Conservation (phyloP, 2,888 invertebrate species). For the Leptopilina myrica region DNA sequence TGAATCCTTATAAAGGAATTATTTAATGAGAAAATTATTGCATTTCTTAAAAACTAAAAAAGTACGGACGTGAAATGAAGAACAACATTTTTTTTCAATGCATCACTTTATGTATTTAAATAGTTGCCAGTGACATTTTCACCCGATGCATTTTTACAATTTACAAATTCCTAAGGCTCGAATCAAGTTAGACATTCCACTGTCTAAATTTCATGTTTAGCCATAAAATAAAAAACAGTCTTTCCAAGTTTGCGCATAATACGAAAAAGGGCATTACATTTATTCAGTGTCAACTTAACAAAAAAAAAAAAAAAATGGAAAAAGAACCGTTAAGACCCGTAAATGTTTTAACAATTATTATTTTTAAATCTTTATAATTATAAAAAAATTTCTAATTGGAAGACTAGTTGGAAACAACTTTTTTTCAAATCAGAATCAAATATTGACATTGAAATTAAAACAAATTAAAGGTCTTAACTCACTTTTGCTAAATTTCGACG, state of each 20-base stretch:
- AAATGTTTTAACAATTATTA: not conserved
- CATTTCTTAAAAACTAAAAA: not conserved
- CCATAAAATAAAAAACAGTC: slow-evolving; percentile 37
- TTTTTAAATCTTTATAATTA: not conserved
- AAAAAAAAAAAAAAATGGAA: slow-evolving; percentile 2
- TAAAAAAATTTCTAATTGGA: slow-evolving; percentile 1
- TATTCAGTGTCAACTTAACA: slow-evolving; percentile 2
- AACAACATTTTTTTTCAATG: slow-evolving; percentile 9
- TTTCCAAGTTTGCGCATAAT: slow-evolving; percentile 12
- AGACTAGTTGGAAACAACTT: slow-evolving; percentile 4
- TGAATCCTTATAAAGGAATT: too few relatives aligned
- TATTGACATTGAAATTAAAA: not conserved
- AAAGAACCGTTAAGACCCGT: slow-evolving; percentile 9
- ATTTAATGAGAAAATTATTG: too few relatives aligned
- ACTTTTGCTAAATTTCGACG: slow-evolving; percentile 6
- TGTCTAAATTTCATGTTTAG: slow-evolving; percentile 35
- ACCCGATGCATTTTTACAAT: slow-evolving; percentile 35
- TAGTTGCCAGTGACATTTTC: slow-evolving; percentile 28
- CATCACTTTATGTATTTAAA: slow-evolving; percentile 38
- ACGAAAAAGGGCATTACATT: slow-evolving; percentile 25
- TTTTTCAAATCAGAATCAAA: slow-evolving; percentile 5
- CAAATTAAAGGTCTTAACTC: not conserved
- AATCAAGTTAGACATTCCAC: slow-evolving; percentile 36
- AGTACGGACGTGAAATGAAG: not conserved
- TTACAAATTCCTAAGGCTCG: slow-evolving; percentile 34